phyloP scores from a whole-genome alignment of 2,113 vertebrate species.

The Phalacrocorax carbo region DNA sequence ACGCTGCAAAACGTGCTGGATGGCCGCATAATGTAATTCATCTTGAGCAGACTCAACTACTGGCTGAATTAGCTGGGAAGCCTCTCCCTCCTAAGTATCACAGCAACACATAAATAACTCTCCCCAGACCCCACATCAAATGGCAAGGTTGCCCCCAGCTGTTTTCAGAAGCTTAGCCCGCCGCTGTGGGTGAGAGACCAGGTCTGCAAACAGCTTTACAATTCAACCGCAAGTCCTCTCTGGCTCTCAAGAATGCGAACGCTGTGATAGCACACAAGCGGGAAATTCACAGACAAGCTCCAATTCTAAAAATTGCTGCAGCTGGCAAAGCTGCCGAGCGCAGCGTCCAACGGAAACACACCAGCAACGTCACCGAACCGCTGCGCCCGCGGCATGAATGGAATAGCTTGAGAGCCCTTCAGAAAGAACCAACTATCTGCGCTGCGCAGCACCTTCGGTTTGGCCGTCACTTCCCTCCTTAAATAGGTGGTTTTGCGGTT shows the following conservation, averaged over 20 bases:
- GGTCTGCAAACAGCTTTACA: slow-evolving; percentile 17
- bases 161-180: not conserved
- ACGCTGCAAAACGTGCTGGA: not conserved
- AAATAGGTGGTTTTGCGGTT: not conserved
- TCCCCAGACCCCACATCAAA: slow-evolving; percentile 43
- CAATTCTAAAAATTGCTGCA: slow-evolving; percentile 52
- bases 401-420: not conserved
- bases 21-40: not conserved
- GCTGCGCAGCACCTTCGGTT: not conserved
- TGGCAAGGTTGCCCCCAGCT: not conserved
- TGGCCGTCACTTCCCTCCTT: not conserved
- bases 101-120: slow-evolving; percentile 22
- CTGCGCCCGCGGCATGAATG: not conserved
- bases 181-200: not conserved
- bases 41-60: not conserved
- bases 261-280: slow-evolving; percentile 25
- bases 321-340: not conserved
- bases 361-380: not conserved
- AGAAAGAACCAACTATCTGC: not conserved
- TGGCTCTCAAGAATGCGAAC: slow-evolving; percentile 39
- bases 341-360: slow-evolving; percentile 44
- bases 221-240: slow-evolving; percentile 2
- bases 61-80: not conserved
- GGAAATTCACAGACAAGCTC: slow-evolving; percentile 51
- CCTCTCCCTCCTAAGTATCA: not conserved